Percentiles rank a stretch among this genome's conserved stretches.
phyloP scores from a whole-genome alignment of 2,888 invertebrate genomes.

The Agonopterix arenella region DNA sequence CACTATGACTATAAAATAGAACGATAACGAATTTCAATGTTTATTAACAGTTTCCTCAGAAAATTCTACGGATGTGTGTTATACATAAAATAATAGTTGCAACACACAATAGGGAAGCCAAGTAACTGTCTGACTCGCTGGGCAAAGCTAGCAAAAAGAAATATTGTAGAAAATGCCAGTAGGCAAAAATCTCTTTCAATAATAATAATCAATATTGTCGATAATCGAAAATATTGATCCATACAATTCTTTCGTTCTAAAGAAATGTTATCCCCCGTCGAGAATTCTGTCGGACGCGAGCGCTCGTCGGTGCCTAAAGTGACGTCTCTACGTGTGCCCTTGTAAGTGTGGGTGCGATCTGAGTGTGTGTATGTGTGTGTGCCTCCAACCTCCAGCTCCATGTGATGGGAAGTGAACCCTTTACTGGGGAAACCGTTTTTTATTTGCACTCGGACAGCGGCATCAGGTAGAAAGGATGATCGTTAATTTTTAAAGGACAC shows the following conservation, averaged over 20 bases:
- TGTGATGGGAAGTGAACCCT: slow-evolving; percentile 79
- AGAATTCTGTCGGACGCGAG: slow-evolving; percentile 65
- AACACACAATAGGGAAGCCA: too few relatives aligned
- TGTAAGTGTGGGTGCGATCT: slow-evolving; percentile 21
- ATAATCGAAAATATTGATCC: slow-evolving; percentile 24
- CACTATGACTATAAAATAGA: too few relatives aligned
- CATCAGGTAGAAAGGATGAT: slow-evolving; percentile 77
- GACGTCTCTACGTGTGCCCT: slow-evolving; percentile 14
- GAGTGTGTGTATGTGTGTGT: slow-evolving; percentile 20
- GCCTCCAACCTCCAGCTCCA: slow-evolving; percentile 53
- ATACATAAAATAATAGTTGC: too few relatives aligned
- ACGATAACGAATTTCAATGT: too few relatives aligned
- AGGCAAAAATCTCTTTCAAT: too few relatives aligned
- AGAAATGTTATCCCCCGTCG: slow-evolving; percentile 69
- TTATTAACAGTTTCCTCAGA: too few relatives aligned
- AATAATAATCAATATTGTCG: too few relatives aligned
- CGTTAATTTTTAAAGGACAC: slow-evolving; percentile 74
- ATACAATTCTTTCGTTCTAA: slow-evolving; percentile 47
- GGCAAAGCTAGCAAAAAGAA: too few relatives aligned
- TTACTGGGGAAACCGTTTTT: slow-evolving; percentile 74
- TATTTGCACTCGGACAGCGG: slow-evolving; percentile 76
- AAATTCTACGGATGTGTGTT: too few relatives aligned
- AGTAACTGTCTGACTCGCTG: too few relatives aligned
- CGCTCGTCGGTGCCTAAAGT: slow-evolving; percentile 43
- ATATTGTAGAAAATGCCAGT: too few relatives aligned